Evolutionary conservation across 1,140 invertebrate genomes (phyloP).

Genomic region (Magallana ariakensis): DNA sequence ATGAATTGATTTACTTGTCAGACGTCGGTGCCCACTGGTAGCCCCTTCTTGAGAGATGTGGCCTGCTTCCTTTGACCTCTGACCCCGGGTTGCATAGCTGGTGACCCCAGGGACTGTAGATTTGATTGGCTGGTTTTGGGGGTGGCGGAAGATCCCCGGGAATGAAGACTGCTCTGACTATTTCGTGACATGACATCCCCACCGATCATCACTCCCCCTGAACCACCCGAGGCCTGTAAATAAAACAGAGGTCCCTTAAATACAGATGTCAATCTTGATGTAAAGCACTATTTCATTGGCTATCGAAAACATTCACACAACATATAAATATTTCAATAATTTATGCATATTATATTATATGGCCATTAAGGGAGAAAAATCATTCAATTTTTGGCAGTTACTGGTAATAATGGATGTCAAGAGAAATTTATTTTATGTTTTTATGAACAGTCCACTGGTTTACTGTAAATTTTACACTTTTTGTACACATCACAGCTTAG

Average conservation of each 20-base stretch:
- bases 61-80: constrained; percentile 32
- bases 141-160: constrained; percentile 54
- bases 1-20: constrained; percentile 44
- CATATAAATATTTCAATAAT: too few species aligned
- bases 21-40: constrained; percentile 74
- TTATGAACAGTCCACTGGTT: too few species aligned
- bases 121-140: constrained; percentile 56
- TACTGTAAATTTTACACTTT: too few species aligned
- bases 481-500: too few species aligned
- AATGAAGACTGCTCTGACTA: constrained; percentile 54
- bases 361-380: too few species aligned
- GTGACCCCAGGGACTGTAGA: constrained; percentile 48
- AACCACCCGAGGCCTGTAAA: constrained; percentile 71
- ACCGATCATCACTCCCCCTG: constrained; percentile 69
- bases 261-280: too few species aligned
- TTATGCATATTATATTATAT: too few species aligned
- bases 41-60: constrained; percentile 44
- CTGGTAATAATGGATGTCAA: too few species aligned
- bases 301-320: too few species aligned
- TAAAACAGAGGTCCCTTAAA: too few species aligned
- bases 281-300: background rate
- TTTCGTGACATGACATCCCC: constrained; percentile 63
- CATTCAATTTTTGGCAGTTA: too few species aligned
- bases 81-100: constrained; percentile 50
- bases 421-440: too few species aligned